These are phyloP conservation scores for Anguilla marmorata DNA, from an alignment of 2,797 vertebrate genomes.

Conservation along the genomic window DNA sequence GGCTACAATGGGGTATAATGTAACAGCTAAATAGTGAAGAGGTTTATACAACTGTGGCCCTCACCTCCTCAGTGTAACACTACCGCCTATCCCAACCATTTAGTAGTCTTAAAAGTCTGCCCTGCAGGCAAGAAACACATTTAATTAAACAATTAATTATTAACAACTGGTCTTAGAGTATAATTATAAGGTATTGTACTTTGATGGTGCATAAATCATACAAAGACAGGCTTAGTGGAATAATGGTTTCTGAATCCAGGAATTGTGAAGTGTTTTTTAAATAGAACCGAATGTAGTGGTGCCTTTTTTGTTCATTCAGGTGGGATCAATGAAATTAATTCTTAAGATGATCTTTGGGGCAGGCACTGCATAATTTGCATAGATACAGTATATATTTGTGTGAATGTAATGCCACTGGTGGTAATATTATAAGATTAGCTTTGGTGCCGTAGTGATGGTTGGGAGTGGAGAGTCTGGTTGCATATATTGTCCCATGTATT, in stretches of 20 bases:
- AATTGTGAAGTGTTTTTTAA: background rate
- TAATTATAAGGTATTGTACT: background rate
- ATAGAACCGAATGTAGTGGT: background rate
- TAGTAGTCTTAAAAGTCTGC: background rate
- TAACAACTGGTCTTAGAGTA: background rate
- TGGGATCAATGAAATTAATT: background rate
- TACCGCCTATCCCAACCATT: background rate
- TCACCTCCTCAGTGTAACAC: background rate
- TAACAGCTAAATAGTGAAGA: background rate
- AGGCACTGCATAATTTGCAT: background rate
- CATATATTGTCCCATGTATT: background rate
- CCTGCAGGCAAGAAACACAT: background rate
- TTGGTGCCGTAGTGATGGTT: background rate
- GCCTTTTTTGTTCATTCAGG: background rate
- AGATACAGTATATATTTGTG: background rate
- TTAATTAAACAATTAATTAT: conserved; percentile 3
- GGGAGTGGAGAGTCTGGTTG: background rate
- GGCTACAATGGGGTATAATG: no score
- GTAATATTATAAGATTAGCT: background rate
- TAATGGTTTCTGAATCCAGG: background rate
- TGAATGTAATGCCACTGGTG: background rate
- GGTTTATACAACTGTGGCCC: background rate
- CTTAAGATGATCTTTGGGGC: background rate
- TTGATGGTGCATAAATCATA: conserved; percentile 1
- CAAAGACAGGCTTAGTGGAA: background rate